Evolutionary conservation across 2,797 vertebrate species (phyloP).

Genomic region (Oceanodroma leucorhoa): DNA sequence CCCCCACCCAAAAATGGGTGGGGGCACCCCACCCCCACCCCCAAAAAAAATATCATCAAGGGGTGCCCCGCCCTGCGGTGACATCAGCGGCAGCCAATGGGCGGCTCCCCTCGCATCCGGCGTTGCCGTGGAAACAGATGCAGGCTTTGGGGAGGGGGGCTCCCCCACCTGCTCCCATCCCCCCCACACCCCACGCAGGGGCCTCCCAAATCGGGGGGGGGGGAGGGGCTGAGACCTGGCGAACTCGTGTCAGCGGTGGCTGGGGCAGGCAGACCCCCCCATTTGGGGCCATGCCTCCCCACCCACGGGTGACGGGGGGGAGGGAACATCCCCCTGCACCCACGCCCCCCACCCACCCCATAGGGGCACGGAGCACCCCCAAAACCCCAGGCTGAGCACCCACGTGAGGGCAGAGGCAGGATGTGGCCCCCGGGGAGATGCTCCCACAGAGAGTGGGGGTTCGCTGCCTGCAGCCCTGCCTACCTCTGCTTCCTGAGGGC

Average conservation of each 20-base stretch:
- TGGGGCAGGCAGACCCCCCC: background rate
- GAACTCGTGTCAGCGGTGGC: background rate
- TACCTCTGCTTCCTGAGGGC: background rate
- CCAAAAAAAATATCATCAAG: background rate
- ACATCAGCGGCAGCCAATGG: slow-evolving; percentile 45
- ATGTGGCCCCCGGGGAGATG: background rate
- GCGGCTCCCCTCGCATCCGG: background rate
- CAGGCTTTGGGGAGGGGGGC: background rate
- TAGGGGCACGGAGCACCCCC: background rate
- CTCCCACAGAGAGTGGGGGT: background rate
- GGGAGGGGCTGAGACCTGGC: background rate
- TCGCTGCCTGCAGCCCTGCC: background rate
- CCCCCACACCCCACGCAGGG: too few relatives aligned
- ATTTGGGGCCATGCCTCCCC: background rate
- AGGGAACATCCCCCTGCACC: background rate
- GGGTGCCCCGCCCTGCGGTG: background rate
- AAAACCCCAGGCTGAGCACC: background rate
- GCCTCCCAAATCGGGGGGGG: background rate
- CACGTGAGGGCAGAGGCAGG: background rate
- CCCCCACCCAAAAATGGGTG: background rate
- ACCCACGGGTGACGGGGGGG: background rate
- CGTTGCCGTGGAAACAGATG: slow-evolving; percentile 15
- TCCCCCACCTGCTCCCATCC: background rate
- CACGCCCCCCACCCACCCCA: background rate
- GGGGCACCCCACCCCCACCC: background rate